These are phyloP conservation scores for Stenodema calcarata DNA, from an alignment of 2,888 invertebrate genomes.

Conservation along the genomic window DNA sequence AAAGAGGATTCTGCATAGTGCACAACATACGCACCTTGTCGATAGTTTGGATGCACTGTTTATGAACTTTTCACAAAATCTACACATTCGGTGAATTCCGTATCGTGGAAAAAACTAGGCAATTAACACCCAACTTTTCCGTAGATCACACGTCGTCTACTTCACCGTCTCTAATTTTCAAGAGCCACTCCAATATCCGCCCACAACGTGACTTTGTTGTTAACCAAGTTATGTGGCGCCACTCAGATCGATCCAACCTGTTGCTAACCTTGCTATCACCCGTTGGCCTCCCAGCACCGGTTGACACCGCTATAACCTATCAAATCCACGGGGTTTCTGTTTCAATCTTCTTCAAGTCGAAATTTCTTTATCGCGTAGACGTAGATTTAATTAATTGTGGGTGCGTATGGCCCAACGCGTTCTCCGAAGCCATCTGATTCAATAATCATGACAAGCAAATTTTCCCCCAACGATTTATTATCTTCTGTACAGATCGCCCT, in stretches of 20 bases:
- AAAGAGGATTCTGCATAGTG: too few species aligned
- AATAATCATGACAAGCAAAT: too few species aligned
- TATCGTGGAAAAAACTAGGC: too few species aligned
- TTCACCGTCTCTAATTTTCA: background rate
- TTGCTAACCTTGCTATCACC: slow-evolving; percentile 47
- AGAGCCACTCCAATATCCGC: slow-evolving; percentile 1
- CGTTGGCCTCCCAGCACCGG: background rate
- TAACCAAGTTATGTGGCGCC: slow-evolving; percentile 46
- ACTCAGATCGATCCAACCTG: slow-evolving; percentile 44
- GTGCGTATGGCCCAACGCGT: too few species aligned
- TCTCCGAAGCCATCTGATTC: too few species aligned
- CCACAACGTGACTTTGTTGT: slow-evolving; percentile 3
- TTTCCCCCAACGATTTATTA: too few species aligned
- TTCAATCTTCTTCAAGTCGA: background rate
- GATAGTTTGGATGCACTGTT: too few species aligned
- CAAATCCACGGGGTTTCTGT: slow-evolving; percentile 4
- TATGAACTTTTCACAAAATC: too few species aligned
- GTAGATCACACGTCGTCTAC: background rate
- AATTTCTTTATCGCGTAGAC: background rate
- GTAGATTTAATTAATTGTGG: too few species aligned
- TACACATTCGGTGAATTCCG: too few species aligned
- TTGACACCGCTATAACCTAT: background rate
- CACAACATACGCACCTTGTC: too few species aligned
- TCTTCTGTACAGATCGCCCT: too few species aligned
- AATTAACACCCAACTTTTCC: background rate